Base-by-base conservation (phyloP, 2,888 invertebrate genomes). In the Pristionchus maxplancki region DNA sequence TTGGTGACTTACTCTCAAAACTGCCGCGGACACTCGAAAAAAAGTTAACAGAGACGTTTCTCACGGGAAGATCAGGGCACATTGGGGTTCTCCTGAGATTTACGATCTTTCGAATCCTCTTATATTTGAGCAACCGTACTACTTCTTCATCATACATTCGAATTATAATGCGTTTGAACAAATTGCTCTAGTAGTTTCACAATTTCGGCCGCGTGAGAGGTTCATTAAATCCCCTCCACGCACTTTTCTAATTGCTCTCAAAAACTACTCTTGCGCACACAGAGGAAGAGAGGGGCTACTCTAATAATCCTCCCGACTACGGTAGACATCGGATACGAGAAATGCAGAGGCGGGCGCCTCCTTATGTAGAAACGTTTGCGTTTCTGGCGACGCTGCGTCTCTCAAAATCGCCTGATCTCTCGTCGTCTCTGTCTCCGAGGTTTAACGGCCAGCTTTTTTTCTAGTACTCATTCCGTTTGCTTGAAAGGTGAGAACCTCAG, bases 201-300 rank as follows among this genome's bases (percentile, higher is more conserved):
- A 71, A 71, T 71, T 71, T 37, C 20, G 20, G n/a, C n/a, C n/a
- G n/a, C 1, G 71, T 71, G 24, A 37, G 37, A 20, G 37, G 37
- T 20, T 37, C 71, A 37, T 37, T 37, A 71, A 71, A 37, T 24
- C 71, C 31, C 64, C 13, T 64, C 34, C 71, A 37, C 34, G 24
- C 71, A 71, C 37, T 71, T 67, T n/a, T 37, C 71, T 71, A 71
- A 71, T 71, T 71, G 37, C 71, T 8, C 34, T 31, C 44, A 78
- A 78, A 78, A 74, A 78, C n/a, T 37, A n/a, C 37, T 71, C 64
- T 40, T 78, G 78, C 17, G 40, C 78, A 78, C 37, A 78, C 24
- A 28, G 20, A 28, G n/a, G n/a, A n/a, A n/a, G n/a, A n/a, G n/a
- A n/a, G 37, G 5, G 17, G 71, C 71, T 11, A n/a, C 40, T 48